phyloP scores from a whole-genome alignment of 2,113 vertebrate genomes.

The Neoarius graeffei region DNA sequence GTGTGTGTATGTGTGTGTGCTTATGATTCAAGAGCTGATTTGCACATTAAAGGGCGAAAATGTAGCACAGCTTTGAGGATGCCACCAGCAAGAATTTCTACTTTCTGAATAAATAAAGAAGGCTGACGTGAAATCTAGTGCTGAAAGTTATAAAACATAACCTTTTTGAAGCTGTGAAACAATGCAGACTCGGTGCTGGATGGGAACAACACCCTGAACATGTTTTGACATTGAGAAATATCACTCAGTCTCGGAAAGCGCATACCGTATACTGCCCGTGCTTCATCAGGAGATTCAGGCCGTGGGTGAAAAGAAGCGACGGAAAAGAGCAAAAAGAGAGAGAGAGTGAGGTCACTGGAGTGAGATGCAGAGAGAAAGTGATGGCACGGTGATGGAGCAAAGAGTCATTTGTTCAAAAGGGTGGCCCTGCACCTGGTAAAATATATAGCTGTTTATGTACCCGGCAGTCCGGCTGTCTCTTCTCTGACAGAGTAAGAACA shows the following conservation, averaged over 20 bases:
- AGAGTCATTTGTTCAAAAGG: constrained; percentile 30
- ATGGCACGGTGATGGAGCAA: constrained; percentile 28
- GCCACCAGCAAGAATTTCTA: constrained; percentile 51
- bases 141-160: constrained; percentile 42
- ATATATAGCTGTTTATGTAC: constrained; percentile 59
- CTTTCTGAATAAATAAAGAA: constrained; percentile 52
- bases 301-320: too few species aligned
- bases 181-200: constrained; percentile 38
- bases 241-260: constrained; percentile 46
- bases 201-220: constrained; percentile 40
- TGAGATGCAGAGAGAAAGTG: constrained; percentile 1
- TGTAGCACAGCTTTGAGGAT: constrained; percentile 49
- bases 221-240: constrained; percentile 47
- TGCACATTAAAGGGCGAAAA: constrained; percentile 53
- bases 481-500: constrained; percentile 57
- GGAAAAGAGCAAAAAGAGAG: not conserved
- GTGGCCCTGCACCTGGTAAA: constrained; percentile 42
- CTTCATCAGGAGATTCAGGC: constrained; percentile 24
- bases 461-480: constrained; percentile 48
- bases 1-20: not conserved
- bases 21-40: constrained; percentile 21
- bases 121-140: constrained; percentile 30
- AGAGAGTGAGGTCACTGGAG: not conserved
- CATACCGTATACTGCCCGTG: constrained; percentile 9
- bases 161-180: constrained; percentile 48